phyloP scores from a whole-genome alignment of 1,140 invertebrate species.

The Pseudomyrmex dendroicus region DNA sequence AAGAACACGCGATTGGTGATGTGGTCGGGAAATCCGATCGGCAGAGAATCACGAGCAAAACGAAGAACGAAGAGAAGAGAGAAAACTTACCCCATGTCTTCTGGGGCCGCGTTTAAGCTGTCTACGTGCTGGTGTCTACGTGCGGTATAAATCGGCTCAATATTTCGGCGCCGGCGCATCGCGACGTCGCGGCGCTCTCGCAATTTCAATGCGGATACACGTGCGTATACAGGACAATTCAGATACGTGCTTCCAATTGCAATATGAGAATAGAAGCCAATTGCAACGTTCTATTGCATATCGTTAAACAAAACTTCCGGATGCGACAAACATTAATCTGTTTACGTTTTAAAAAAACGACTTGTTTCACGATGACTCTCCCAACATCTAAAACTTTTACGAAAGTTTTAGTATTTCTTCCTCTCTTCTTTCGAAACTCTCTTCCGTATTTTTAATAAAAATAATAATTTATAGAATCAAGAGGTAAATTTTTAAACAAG shows the following conservation, averaged over 20 bases:
- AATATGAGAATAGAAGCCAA: neutral
- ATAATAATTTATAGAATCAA: no score
- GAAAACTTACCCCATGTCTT: slow-evolving; percentile 66
- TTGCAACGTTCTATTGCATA: neutral
- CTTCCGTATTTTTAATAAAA: no score
- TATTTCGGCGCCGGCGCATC: slow-evolving; percentile 62
- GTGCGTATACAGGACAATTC: slow-evolving; percentile 24
- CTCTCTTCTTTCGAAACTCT: no score
- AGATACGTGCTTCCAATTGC: neutral
- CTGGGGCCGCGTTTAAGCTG: slow-evolving; percentile 41
- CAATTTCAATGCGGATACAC: neutral
- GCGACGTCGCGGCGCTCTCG: slow-evolving; percentile 23
- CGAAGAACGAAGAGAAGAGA: slow-evolving; percentile 27
- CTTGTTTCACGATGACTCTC: no score
- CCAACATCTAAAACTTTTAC: no score
- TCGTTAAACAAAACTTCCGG: neutral
- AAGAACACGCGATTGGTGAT: slow-evolving; percentile 3
- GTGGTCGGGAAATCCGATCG: neutral
- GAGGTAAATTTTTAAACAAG: no score
- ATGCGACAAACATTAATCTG: no score
- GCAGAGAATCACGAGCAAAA: neutral
- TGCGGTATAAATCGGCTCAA: slow-evolving; percentile 53
- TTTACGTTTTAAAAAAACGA: no score
- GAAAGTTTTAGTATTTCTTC: no score
- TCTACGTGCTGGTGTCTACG: slow-evolving; percentile 41